These are phyloP conservation scores for Bellardia bayeri DNA, from an alignment of 2,888 invertebrate genomes.

Conservation along the genomic window DNA sequence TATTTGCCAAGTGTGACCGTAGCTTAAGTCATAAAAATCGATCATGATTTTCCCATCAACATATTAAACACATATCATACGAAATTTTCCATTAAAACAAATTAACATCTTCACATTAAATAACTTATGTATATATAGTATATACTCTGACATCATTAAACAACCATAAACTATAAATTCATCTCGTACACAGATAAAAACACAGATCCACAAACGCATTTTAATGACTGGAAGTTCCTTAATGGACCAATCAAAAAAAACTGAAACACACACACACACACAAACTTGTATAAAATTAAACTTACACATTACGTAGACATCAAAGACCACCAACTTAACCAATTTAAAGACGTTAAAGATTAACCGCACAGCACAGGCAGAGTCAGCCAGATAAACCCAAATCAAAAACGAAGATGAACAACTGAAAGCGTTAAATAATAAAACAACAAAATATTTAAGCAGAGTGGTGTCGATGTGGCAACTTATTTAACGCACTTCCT, in stretches of 20 bases:
- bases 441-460: conserved; percentile 33
- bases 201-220: not conserved
- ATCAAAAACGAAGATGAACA: conserved; percentile 18
- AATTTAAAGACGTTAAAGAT: not conserved
- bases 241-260: not conserved
- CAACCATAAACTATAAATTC: conserved; percentile 40
- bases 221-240: not conserved
- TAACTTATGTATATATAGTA: not conserved
- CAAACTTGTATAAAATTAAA: not conserved
- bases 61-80: not conserved
- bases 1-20: too few relatives aligned
- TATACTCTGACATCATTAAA: conserved; percentile 41
- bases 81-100: conserved; percentile 18
- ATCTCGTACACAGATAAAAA: not conserved
- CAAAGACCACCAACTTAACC: conserved; percentile 8
- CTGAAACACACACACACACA: not conserved
- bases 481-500: conserved; percentile 59
- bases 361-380: not conserved
- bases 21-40: not conserved
- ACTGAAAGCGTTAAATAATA: conserved; percentile 43
- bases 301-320: not conserved
- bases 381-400: conserved; percentile 19
- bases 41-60: conserved; percentile 31
- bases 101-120: conserved; percentile 10
- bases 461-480: conserved; percentile 51